Evolutionary conservation across 1,140 invertebrate genomes (phyloP).

Genomic region (Chymomyza costata): DNA sequence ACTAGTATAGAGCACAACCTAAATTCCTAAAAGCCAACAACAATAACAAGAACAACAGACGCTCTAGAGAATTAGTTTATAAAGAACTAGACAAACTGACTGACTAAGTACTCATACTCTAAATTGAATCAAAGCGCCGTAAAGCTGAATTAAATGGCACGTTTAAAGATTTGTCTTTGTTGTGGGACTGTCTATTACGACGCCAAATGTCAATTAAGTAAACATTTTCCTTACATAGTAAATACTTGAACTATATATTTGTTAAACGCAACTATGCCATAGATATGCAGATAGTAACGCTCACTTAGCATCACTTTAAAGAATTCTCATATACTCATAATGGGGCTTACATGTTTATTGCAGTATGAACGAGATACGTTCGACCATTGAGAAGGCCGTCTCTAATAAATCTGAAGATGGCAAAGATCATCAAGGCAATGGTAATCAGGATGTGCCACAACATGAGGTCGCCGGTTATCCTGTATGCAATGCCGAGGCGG

Average conservation of each 20-base stretch:
- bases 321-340: too few relatives aligned
- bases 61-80: constrained; percentile 31
- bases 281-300: constrained; percentile 5
- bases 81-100: constrained; percentile 48
- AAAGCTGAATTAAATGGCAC: constrained; percentile 35
- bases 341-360: constrained; percentile 6
- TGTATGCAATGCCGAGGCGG: constrained; percentile 56
- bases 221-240: constrained; percentile 47
- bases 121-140: constrained; percentile 61
- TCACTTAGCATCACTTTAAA: too few relatives aligned
- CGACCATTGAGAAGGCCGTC: constrained; percentile 41
- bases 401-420: constrained; percentile 36
- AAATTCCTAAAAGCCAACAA: too few relatives aligned
- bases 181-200: constrained; percentile 37
- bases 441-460: constrained; percentile 19
- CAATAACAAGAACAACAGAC: too few relatives aligned
- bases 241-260: constrained; percentile 58
- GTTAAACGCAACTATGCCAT: too few relatives aligned
- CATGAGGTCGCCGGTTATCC: constrained; percentile 67
- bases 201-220: constrained; percentile 67
- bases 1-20: constrained; percentile 25
- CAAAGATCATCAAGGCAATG: constrained; percentile 17
- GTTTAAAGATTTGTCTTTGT: constrained; percentile 12
- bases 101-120: constrained; percentile 25
- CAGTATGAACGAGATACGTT: constrained; percentile 56